Evolutionary conservation across 2,113 vertebrate genomes (phyloP), one percentile per base, ranked within the genome.

Genomic region (Peucedramus taeniatus): DNA sequence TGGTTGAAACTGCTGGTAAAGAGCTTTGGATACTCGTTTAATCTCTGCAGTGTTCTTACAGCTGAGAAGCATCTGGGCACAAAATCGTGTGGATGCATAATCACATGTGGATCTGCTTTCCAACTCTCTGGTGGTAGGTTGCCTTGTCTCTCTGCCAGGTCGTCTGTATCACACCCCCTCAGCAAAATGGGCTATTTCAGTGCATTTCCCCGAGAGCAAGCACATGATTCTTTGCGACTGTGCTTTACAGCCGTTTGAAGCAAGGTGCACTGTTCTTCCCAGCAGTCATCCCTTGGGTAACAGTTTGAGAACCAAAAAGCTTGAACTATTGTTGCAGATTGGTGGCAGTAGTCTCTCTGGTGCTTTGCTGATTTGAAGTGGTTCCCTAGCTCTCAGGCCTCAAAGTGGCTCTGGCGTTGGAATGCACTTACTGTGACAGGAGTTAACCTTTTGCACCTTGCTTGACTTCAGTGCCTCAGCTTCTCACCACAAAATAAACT

Each of bases 181-280:
- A 66, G 42, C 53, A 85, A 79, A 91, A 49, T 4, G 28, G 79
- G 42, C 8, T 6, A 9, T 42, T 82, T 74, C 22, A 27, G 15
- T 63, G 59, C n/a, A 1, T 35, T 86, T 45, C 22, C n/a, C 27
- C 8, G 50, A 76, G 71, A 74, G n/a, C 37, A 69, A 76, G 33
- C 0, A 0, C 9, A 0, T 5, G 16, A 47, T 75, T 78, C 56
- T 45, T 31, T 72, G 6, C 17, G 17, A 28, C 23, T 61, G 1
- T 3, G 6, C 27, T 54, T 66, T 75, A 45, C 40, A 77, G 63
- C 68, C 76, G 13, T 42, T 88, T n/a, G 61, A 57, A 77, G 50
- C 27, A 45, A 59, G 26, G 14, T 63, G 50, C 66, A 2, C 33
- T 61, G 50, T 37, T 64, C 68, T 80, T 82, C 39, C 13, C 56